These are phyloP conservation scores for Semnopithecus entellus DNA, from an alignment of 2,113 vertebrate genomes.

Conservation along the genomic window DNA sequence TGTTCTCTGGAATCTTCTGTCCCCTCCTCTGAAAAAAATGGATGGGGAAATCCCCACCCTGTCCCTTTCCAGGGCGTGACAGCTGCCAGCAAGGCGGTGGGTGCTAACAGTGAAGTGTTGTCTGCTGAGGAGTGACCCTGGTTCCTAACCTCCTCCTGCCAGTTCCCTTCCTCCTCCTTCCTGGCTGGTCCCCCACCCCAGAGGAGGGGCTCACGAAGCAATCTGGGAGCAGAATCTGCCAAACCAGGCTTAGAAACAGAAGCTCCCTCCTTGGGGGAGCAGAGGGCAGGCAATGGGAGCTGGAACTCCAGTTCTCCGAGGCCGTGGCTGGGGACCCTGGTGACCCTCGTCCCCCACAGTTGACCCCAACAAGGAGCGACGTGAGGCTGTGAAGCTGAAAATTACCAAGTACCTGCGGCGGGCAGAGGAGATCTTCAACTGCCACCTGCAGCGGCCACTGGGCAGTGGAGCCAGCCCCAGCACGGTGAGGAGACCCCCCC, in stretches of 20 bases:
- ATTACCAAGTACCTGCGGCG: constrained; percentile 96
- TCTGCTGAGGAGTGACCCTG: rapidly evolving
- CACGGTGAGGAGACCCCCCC: constrained; percentile 81
- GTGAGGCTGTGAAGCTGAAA: constrained; percentile 97
- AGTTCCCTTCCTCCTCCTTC: neutral
- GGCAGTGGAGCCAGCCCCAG: constrained; percentile 82
- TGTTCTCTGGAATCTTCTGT: neutral
- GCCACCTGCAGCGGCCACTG: constrained; percentile 92
- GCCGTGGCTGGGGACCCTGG: neutral
- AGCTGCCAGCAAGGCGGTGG: neutral
- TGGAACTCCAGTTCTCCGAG: neutral
- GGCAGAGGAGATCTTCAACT: constrained; percentile 98
- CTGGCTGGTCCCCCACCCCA: neutral
- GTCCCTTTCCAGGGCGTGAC: neutral
- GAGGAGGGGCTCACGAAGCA: neutral
- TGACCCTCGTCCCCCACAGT: constrained; percentile 81
- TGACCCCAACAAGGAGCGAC: constrained; percentile 95
- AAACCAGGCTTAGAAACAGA: neutral
- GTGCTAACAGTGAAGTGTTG: neutral
- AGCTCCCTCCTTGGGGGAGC: neutral
- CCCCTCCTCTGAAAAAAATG: neutral
- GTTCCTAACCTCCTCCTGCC: neutral
- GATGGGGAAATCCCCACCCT: neutral
- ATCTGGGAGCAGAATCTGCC: neutral
- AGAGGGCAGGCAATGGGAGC: neutral